Base-by-base conservation (phyloP, 2,888 invertebrate genomes). In the Hyles lineata region DNA sequence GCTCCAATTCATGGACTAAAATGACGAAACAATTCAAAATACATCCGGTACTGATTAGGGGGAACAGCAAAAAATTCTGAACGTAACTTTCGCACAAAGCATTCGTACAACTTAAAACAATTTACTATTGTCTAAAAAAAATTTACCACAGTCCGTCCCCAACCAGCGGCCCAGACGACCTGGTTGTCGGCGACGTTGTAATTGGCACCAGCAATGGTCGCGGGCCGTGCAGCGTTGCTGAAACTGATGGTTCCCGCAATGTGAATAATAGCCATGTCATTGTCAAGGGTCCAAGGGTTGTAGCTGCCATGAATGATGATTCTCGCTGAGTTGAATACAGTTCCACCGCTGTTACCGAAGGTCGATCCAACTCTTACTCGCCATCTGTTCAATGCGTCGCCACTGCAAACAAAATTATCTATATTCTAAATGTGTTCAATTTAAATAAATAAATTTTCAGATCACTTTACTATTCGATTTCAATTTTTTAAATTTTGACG, bases 161-260 rank as follows among this genome's bases (percentile, higher is more conserved):
- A 94, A 75, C 95, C 95, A 58, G 85, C 79, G 23, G 87, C 86
- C 83, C 84, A 87, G 4, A 90, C 89, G 4, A 74, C 80, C 70
- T 82, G 78, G 70, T 86, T 83, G 63, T 90, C 89, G n/a, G 70
- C 77, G 4, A 89, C 71, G 23, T 77, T 76, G 73, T 87, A 89
- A 73, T 82, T 86, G 3, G 80, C 21, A 0, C 87, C 84, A 70
- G 87, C 87, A 5, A 88, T 82, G 7, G 76, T 73, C 15, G 77
- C 88, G 0, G 86, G 71, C 17, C 78, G 79, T 3, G 82, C 79
- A 50, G 78, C 77, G 35, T 76, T 77, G 29, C 69, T 77, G 58
- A 77, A 81, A 15, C 25, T 72, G 1, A 91, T 85, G 19, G 73
- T 72, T 2, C 70, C 43, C 2, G 77, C 61, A 1, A 84, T 77